Base-by-base conservation (phyloP, 2,888 invertebrate genomes). In the Oscheius sp. region DNA sequence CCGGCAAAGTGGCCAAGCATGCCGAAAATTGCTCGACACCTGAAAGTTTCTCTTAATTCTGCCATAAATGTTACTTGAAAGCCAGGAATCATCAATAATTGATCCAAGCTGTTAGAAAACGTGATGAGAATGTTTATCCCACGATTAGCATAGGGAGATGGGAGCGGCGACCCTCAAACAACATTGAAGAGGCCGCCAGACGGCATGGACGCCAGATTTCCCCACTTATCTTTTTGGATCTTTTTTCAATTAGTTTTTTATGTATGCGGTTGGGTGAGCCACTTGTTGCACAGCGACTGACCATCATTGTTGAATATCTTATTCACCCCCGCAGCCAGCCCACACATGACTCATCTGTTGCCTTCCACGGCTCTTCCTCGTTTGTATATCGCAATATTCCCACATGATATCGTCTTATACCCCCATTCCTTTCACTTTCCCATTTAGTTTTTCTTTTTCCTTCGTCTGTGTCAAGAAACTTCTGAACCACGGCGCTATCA, bases 101-200 rank as follows among this genome's bases (percentile, higher is more conserved):
- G 49, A 49, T 49, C 16, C 21, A 13, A 49, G 27, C 12, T 58
- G 58, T 25, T 35, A 58, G 49, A 21, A 18, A 27, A 52, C 27
- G 66, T 52, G 52, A 25, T 29, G 29, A 49, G 49, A 49, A 25
- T 66, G 66, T 66, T 66, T 66, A 66, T 66, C 66, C 66, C 66
- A 49, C 66, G 66, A 66, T 66, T 66, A 66, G 66, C 66, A 66
- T 66, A 66, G 66, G 46, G 52, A 49, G 66, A 66, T 66, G 66
- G 25, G 66, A 66, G 66, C 66, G 66, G 66, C 66, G 66, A 66
- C 66, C 66, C 52, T 66, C 66, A 66, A 66, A 66, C 27, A 66
- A 66, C 66, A 66, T 21, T 66, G 52, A 52, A 66, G 66, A 52
- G 66, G 66, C 66, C 52, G 27, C 66, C 66, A 66, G 66, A 66